phyloP scores from a whole-genome alignment of 2,113 vertebrate species.

The Gymnorhina tibicen region DNA sequence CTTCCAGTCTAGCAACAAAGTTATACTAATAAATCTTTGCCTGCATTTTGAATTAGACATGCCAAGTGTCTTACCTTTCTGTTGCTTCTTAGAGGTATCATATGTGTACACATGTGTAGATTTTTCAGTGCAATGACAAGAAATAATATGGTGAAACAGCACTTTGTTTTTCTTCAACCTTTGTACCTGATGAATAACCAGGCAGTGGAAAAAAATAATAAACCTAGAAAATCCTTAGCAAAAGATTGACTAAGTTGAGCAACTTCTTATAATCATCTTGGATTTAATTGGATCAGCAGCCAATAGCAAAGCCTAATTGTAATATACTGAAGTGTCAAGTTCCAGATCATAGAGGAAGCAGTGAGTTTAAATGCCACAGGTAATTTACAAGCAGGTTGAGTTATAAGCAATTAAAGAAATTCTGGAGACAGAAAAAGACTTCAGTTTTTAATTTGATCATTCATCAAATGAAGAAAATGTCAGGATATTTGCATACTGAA shows the following conservation, averaged over 20 bases:
- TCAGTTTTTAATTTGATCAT: not conserved
- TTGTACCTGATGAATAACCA: slow-evolving; percentile 69
- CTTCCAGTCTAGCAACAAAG: not conserved
- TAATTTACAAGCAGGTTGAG: not conserved
- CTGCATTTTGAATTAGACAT: not conserved
- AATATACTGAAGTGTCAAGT: slow-evolving; percentile 10
- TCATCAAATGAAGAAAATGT: not conserved
- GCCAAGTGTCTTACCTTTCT: slow-evolving; percentile 68
- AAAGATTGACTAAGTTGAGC: slow-evolving; percentile 78
- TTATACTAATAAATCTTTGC: not conserved
- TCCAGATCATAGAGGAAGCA: slow-evolving; percentile 16
- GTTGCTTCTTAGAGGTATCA: slow-evolving; percentile 13
- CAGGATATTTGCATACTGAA: not conserved
- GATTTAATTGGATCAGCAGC: slow-evolving; percentile 45
- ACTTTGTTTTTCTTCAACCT: slow-evolving; percentile 70
- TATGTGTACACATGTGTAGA: not conserved
- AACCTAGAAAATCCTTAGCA: slow-evolving; percentile 66
- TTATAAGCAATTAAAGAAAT: not conserved
- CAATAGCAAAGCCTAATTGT: slow-evolving; percentile 26
- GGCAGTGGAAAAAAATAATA: not conserved
- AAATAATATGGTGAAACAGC: slow-evolving; percentile 19
- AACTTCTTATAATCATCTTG: slow-evolving; percentile 58
- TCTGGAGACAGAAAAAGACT: not conserved
- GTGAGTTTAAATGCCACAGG: not conserved
- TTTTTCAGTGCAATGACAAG: slow-evolving; percentile 40